Conservation (phyloP, 1,140 invertebrate species). For the Anoplolepis gracilipes region DNA sequence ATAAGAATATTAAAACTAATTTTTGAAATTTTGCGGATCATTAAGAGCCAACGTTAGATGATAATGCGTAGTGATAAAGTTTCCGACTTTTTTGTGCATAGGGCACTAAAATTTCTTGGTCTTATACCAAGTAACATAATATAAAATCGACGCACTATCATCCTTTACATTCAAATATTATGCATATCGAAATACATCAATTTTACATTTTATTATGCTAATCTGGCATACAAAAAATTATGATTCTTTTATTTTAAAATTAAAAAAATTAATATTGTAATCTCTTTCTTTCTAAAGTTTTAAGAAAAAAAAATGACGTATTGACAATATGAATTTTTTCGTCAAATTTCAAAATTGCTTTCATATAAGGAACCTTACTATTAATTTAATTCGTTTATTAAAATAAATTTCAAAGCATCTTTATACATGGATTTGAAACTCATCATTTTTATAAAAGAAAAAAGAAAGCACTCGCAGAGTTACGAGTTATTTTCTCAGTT, state of each 20-base stretch:
- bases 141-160: too few relatives aligned
- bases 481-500: slow-evolving; percentile 11
- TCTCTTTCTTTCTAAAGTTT: neutral
- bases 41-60: too few relatives aligned
- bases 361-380: too few relatives aligned
- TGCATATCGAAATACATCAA: neutral
- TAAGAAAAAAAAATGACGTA: neutral
- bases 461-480: neutral
- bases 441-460: neutral
- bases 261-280: neutral
- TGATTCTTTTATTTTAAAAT: neutral
- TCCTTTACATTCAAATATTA: neutral
- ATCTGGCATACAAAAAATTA: neutral
- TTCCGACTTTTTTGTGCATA: too few relatives aligned
- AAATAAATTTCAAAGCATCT: neutral
- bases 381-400: too few relatives aligned
- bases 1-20: too few relatives aligned
- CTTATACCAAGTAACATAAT: too few relatives aligned
- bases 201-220: neutral
- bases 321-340: neutral
- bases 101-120: too few relatives aligned
- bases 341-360: too few relatives aligned
- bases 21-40: too few relatives aligned
- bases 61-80: too few relatives aligned
- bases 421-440: neutral